phyloP scores from a whole-genome alignment of 2,797 vertebrate species.

The Acanthurus lineatus region DNA sequence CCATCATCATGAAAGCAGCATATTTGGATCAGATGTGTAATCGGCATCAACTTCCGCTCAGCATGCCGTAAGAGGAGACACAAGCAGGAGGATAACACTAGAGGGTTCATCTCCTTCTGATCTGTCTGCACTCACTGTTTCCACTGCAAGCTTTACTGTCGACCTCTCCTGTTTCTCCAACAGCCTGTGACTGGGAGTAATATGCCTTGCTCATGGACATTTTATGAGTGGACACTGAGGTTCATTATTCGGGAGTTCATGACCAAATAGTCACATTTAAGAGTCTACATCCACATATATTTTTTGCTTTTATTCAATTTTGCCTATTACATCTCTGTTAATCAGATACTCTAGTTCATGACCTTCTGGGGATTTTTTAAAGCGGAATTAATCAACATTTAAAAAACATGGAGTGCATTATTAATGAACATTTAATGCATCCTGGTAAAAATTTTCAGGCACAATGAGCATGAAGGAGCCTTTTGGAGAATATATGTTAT shows the following conservation, averaged over 20 bases:
- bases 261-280: background rate
- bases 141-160: conserved; percentile 10
- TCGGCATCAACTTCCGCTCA: background rate
- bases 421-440: background rate
- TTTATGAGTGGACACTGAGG: background rate
- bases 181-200: no score
- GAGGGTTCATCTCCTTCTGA: conserved; percentile 18
- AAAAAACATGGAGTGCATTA: background rate
- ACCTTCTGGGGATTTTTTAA: background rate
- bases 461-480: no score
- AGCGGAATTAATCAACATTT: background rate
- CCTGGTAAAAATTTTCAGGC: background rate
- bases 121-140: background rate
- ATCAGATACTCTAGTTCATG: no score
- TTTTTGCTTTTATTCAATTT: no score
- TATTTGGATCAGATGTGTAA: background rate
- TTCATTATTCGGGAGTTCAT: background rate
- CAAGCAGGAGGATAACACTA: conserved; percentile 14
- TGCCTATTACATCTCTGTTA: no score
- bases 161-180: background rate
- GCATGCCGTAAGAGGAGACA: conserved; percentile 21
- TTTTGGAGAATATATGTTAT: no score
- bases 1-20: background rate
- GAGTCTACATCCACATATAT: background rate
- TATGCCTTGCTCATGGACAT: background rate